Conservation (phyloP, 2,113 vertebrate species). For the human (Homo sapiens) region GRCh38 chr7:51645501-51646000, state of each 20-base stretch:
- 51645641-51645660: fast-evolving
- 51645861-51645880: slow-evolving; percentile 68
- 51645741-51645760: fast-evolving
- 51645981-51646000: neutral
- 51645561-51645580: neutral
- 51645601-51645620: fast-evolving
- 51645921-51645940: neutral
- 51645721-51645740: neutral
- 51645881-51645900: fast-evolving
- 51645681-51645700: neutral
- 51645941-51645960: neutral
- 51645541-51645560: neutral
- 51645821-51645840: fast-evolving
- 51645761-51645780: neutral
- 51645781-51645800: neutral
- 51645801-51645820: neutral
- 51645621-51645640: fast-evolving
- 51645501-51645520: fast-evolving
- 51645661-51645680: neutral
- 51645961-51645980: neutral
- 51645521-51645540: too few relatives aligned
- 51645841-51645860: neutral
- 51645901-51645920: neutral
- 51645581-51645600: neutral
- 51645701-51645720: neutral